Conservation (phyloP, 2,113 vertebrate species). For the Apteryx mantelli region DNA sequence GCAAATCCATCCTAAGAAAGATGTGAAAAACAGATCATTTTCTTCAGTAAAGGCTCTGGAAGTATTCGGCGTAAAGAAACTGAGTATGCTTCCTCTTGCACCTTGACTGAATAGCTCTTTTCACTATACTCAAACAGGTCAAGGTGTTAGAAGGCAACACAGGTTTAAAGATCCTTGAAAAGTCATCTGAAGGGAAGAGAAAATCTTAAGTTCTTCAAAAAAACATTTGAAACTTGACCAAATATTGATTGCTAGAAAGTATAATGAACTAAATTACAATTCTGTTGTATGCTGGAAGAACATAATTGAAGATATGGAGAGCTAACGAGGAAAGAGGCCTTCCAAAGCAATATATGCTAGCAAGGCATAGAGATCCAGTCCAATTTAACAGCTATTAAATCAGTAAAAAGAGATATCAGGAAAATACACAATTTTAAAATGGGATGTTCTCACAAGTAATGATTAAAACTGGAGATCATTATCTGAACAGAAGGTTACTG, state of each 20-base stretch:
- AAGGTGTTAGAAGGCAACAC: background rate
- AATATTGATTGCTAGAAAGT: background rate
- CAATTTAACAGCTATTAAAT: constrained; percentile 41
- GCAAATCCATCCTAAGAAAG: background rate
- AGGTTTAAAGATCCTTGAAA: background rate
- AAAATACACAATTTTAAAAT: constrained; percentile 38
- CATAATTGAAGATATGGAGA: background rate
- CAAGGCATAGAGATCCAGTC: background rate
- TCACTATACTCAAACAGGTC: background rate
- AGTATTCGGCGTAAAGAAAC: background rate
- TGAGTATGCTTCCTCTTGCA: background rate
- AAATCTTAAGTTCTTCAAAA: background rate
- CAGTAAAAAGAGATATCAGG: background rate
- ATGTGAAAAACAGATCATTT: background rate
- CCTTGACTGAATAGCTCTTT: background rate
- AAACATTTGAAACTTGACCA: background rate
- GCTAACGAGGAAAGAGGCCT: background rate
- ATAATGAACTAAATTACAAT: background rate
- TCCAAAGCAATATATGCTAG: background rate
- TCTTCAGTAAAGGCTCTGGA: background rate
- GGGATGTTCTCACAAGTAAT: background rate
- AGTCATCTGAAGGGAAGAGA: background rate
- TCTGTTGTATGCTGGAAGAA: background rate
- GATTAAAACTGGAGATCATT: constrained; percentile 25
- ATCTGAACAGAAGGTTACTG: constrained; percentile 26